Percentiles rank a stretch among this genome's conserved stretches.
These are phyloP conservation scores for Endotricha flammealis DNA, from an alignment of 2,888 invertebrate genomes.

Conservation along the genomic window DNA sequence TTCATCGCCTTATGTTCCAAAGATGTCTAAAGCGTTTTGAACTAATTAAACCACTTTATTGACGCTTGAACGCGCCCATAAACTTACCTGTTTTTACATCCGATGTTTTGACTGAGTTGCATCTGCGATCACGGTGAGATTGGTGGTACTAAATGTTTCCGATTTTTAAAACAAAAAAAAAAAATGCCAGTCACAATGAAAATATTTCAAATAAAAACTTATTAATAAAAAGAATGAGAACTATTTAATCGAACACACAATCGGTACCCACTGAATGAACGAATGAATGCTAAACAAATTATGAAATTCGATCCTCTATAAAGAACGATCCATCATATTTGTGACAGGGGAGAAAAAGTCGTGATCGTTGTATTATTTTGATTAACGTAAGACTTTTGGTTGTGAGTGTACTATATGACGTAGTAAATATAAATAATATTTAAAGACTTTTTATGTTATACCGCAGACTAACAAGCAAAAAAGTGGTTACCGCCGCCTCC, in stretches of 20 bases:
- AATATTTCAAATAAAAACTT: constrained; percentile 13
- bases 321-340: constrained; percentile 65
- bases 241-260: constrained; percentile 66
- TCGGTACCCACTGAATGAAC: constrained; percentile 50
- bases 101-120: too few species aligned
- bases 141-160: too few species aligned
- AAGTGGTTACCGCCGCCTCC: too few species aligned
- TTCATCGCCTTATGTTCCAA: too few species aligned
- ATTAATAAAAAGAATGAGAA: constrained; percentile 38
- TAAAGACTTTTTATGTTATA: too few species aligned
- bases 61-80: too few species aligned
- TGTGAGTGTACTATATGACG: constrained; percentile 23
- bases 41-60: too few species aligned
- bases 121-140: too few species aligned
- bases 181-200: constrained; percentile 3
- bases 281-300: constrained; percentile 65
- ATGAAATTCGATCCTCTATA: constrained; percentile 59
- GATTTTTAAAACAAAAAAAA: not conserved
- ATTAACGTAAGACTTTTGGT: constrained; percentile 33
- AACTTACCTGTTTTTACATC: too few species aligned
- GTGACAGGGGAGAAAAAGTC: constrained; percentile 57
- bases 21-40: too few species aligned
- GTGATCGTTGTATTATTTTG: constrained; percentile 17
- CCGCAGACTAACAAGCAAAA: too few species aligned
- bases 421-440: too few species aligned